Evolutionary conservation across 1,140 invertebrate species (phyloP), one percentile per base, ranked within the genome.

Genomic region (Forficula auricularia): DNA sequence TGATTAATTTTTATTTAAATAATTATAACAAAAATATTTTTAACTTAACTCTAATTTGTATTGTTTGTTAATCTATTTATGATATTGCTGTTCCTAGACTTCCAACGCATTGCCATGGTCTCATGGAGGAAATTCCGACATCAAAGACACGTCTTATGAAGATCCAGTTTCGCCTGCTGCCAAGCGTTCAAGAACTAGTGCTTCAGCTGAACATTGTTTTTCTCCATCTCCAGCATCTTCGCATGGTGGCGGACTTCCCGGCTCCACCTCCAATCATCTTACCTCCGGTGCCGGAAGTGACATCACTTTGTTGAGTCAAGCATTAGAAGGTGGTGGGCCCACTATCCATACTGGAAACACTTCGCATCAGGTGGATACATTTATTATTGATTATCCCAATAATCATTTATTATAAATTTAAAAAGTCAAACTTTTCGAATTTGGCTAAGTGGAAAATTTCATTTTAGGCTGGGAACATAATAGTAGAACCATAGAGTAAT

Each of bases 231-330:
- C 50, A 13, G 40, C 48, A 14, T 44, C 50, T 13, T 47, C 49
- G 15, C 4, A 4, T 10, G 22, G 22, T 6, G 22, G 22, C 10
- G 22, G 22, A 4, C 4, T 4, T 27, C 22, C 4, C 4, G 38
- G 39, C 34, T 31, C 40, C 27, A 27, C 65, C 40, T 62, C 65
- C 44, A 42, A 42, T 9, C 19, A 39, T 30, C 38, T 45, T 19
- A 41, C 35, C 35, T 19, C 15, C 13, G 22, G 22, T 6, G 10
- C 22, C 10, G 22, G 22, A 27, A 58, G 61, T 22, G 61, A 62
- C 38, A 76, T 79, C 37, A 75, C 77, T 0, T 61, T 83, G 14
- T 63, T 84, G 31, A 72, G 77, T 12, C 80, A 83, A 54, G 77
- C 78, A 2, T 59, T 84, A 13, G 80, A 84, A 58, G 72, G 67